Evolutionary conservation across 2,113 vertebrate species (phyloP).

Genomic region (Leiothrix lutea): DNA sequence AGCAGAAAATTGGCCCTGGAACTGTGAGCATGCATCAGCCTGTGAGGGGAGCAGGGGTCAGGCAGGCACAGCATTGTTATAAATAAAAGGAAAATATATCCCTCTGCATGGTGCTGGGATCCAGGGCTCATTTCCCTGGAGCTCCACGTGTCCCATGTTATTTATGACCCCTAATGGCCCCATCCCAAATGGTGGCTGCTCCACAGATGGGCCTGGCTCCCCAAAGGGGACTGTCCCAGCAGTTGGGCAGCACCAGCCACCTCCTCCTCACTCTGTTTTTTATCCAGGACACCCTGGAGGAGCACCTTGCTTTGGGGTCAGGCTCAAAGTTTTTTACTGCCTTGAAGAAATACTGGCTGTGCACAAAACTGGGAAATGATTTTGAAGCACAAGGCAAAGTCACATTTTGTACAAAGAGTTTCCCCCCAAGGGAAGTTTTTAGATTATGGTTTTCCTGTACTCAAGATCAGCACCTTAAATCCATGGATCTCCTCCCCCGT

Average conservation of each 20-base stretch:
- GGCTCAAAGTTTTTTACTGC: neutral
- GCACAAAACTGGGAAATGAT: neutral
- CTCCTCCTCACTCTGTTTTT: rapidly evolving
- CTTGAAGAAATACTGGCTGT: neutral
- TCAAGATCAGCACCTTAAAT: neutral
- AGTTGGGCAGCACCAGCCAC: neutral
- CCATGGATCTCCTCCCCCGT: neutral
- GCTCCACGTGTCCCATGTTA: conserved; percentile 9
- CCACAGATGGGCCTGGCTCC: conserved; percentile 4
- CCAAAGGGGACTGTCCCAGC: neutral
- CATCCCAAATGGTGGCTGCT: conserved; percentile 10
- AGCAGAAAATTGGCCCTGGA: neutral
- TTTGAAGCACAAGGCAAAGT: neutral
- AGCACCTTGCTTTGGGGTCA: neutral
- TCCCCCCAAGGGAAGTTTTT: neutral
- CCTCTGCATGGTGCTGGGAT: neutral
- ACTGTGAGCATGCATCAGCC: neutral
- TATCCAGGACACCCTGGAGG: neutral
- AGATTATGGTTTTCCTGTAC: neutral
- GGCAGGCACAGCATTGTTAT: neutral
- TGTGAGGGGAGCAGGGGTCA: conserved; percentile 23
- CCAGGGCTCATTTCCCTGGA: conserved; percentile 30
- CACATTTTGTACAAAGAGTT: rapidly evolving
- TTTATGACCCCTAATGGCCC: conserved; percentile 47
- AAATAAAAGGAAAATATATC: conserved; percentile 8